Percentiles rank a stretch among this genome's conserved stretches.
Evolutionary conservation across 2,113 vertebrate species (phyloP).

Genomic region (Asarcornis scutulata): DNA sequence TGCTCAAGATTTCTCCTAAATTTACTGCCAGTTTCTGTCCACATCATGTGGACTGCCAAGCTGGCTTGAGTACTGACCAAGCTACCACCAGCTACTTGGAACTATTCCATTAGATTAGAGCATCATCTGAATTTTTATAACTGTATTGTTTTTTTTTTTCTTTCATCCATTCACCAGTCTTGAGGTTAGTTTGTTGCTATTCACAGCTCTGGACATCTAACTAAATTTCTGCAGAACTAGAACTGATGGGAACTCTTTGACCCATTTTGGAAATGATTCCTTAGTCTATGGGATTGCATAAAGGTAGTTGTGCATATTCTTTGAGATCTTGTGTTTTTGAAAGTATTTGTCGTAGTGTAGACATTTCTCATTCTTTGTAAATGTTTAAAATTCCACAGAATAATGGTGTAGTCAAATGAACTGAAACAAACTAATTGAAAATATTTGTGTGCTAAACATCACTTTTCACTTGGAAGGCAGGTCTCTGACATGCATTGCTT

Average conservation of each 20-base stretch:
- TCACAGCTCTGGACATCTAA: background rate
- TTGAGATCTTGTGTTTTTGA: background rate
- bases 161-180: background rate
- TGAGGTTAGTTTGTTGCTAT: background rate
- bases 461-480: background rate
- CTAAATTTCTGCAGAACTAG: background rate
- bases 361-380: background rate
- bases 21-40: background rate
- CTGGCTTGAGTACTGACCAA: background rate
- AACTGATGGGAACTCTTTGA: background rate
- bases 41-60: background rate
- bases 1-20: background rate
- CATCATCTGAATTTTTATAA: background rate
- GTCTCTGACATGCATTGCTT: background rate
- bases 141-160: background rate
- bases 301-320: fast-evolving
- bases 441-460: background rate
- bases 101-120: background rate
- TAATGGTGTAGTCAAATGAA: background rate
- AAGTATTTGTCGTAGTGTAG: background rate
- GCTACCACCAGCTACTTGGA: background rate
- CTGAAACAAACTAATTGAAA: background rate
- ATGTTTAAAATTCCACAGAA: background rate
- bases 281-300: too few species aligned
- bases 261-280: background rate